Conservation (phyloP, 2,888 invertebrate species). For the Dendrolimus pini region DNA sequence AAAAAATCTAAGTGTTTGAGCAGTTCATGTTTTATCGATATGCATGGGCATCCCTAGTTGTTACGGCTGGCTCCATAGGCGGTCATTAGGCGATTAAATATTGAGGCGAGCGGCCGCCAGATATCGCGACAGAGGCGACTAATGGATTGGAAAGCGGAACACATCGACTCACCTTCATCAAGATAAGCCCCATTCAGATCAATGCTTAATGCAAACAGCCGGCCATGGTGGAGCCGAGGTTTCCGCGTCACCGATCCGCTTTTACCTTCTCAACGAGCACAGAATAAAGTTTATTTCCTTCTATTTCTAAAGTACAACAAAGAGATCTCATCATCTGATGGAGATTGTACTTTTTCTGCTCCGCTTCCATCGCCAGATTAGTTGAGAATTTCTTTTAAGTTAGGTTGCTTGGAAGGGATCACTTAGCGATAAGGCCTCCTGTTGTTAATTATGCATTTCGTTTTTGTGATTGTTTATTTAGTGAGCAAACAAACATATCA, state of each 20-base stretch:
- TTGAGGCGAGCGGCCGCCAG: slow-evolving; percentile 11
- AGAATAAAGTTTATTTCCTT: no score
- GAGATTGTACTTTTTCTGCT: no score
- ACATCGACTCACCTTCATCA: background rate
- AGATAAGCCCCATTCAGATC: background rate
- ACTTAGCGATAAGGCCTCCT: no score
- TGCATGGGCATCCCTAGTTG: background rate
- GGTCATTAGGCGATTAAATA: slow-evolving; percentile 26
- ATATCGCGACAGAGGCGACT: slow-evolving; percentile 5
- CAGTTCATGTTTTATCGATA: background rate
- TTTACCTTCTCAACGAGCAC: background rate
- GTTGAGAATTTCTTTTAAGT: no score
- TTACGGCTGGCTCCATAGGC: background rate
- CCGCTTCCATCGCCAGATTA: no score
- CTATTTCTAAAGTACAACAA: no score
- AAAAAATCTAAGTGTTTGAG: no score
- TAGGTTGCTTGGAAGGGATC: no score
- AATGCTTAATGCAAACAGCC: background rate
- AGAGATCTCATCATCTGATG: no score
- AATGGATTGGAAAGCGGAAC: slow-evolving; percentile 22
- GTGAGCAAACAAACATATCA: no score
- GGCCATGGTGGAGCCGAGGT: background rate
- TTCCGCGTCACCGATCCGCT: background rate
- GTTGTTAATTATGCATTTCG: no score
- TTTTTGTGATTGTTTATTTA: no score